A percentile compares a stretch with the other conserved stretches of the same genome.
Conservation (phyloP, 2,888 invertebrate genomes). For the Crematogaster levior region DNA sequence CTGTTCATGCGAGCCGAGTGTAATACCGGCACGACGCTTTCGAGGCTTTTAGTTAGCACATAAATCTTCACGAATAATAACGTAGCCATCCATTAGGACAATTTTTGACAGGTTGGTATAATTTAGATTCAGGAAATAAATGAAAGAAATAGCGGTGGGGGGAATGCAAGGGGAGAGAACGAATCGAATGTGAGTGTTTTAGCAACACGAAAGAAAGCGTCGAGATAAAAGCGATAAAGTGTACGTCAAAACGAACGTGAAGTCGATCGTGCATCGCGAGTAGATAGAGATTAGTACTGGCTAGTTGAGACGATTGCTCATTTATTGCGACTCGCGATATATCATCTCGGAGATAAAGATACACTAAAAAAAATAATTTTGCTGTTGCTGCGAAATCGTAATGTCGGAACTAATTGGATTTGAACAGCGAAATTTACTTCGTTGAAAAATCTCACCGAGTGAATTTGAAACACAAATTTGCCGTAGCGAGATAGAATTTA, state of each 20-base stretch:
- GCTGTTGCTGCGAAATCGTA: not conserved
- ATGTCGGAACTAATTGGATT: not conserved
- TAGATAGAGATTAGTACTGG: slow-evolving; percentile 15
- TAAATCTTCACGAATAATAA: slow-evolving; percentile 51
- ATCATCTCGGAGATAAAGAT: not conserved
- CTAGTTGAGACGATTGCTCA: slow-evolving; percentile 2
- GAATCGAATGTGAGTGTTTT: slow-evolving; percentile 51
- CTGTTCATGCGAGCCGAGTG: not conserved
- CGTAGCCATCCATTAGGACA: slow-evolving; percentile 45
- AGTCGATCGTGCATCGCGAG: not conserved
- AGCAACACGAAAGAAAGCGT: slow-evolving; percentile 27
- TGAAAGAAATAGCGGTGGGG: slow-evolving; percentile 11
- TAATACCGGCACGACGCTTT: slow-evolving; percentile 14
- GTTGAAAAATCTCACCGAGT: not conserved
- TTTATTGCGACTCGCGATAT: not conserved
- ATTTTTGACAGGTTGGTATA: slow-evolving; percentile 43
- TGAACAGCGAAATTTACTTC: not conserved
- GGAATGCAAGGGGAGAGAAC: not conserved
- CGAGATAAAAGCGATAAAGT: slow-evolving; percentile 42
- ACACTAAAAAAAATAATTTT: not conserved
- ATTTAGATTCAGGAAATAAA: slow-evolving; percentile 52
- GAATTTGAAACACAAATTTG: not conserved
- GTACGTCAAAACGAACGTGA: slow-evolving; percentile 26
- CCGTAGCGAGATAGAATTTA: not conserved
- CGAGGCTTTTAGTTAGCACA: slow-evolving; percentile 25